Evolutionary conservation across 2,888 invertebrate species (phyloP), one percentile per base, ranked within the genome.

Genomic region (Rhaphigaster nebulosa): DNA sequence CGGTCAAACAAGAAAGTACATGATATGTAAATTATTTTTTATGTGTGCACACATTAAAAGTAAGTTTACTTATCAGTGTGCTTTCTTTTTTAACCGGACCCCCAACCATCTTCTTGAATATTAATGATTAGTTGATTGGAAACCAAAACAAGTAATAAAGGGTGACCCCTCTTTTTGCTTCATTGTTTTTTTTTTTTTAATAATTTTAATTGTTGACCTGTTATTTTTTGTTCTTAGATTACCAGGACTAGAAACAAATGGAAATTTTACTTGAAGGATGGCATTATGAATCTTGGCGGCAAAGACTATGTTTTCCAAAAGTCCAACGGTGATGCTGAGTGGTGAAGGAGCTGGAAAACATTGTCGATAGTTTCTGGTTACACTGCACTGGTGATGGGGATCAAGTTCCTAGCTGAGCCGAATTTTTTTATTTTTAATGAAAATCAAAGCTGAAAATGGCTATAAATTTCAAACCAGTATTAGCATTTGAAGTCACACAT

Each of bases 231-330:
- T 91, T 94, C 94, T 34, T 94, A 98, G 97, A 99, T 99, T 92
- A 99, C 99, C 92, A 96, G 99, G 94, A 99, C 98, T 94, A 96
- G 99, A 93, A 99, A 99, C 94, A 98, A 98, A 94, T 99, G 99
- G 99, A 99, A 99, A 95, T 99, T 99, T 94, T 98, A 98, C 94
- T 95, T 99, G 92, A 99, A 99, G 95, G 99, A 99, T 95, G 99
- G 99, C 91, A 99, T 99, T 92, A 99, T 99, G 99, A 99, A 99
- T 95, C 96, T 99, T 93, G 97, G 97, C 92, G 99, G 99, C 87
- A 98, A 98, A 94, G 99, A 99, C 95, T 99, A 97, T 95, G 98
- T 99, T 93, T 99, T 99, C 95, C 99, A 99, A 95, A 99, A 98
- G 95, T 99, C 99, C 26, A 98, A 97, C 93, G 99, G 99, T 92